Base-by-base conservation (phyloP, 2,797 vertebrate genomes). In the Champsocephalus esox region DNA sequence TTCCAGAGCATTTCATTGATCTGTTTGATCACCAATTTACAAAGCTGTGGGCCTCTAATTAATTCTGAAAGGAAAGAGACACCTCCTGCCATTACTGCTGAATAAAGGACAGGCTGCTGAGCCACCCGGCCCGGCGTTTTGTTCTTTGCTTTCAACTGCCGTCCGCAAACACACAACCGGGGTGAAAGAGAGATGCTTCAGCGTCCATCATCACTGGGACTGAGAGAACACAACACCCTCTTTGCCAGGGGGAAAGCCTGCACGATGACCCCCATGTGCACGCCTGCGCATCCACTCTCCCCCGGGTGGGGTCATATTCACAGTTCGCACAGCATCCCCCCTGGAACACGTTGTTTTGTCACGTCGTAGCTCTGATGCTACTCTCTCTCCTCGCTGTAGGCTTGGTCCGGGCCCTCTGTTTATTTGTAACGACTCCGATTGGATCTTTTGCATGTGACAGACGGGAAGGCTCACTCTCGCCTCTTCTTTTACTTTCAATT, bases 131-230 rank as follows among this genome's bases (percentile, higher is more conserved):
- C 55, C 0, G 57, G 50, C 64, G 62, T 83, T 85, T 86, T 87
- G 83, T 90, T 82, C 73, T 66, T 52, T 43, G 66, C 89, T 92
- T 88, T 93, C 84, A 89, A 77, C 85, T 49, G 43, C 75, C 12
- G 41, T 75, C 77, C 77, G 75, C 70, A 34, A 75, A 85, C 64
- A 63, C 34, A 85, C 81, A 84, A 75, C 62, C 52, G 12, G 54
- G 51, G 13, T 81, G 86, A 92, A 89, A 89, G 65, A 64, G 86
- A 91, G 84, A 88, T 17, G 73, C 70, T 66, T 50, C 5, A 3
- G 67, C 57, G 63, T 89, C 88, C 69, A 71, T 92, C 89, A 89
- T 78, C 89, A 12, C 41, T 9, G 8, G 71, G 9, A 38, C 69
- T 9, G 62, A 78, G 70, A 80, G 68, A 90, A 93, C 86, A 73